These are phyloP conservation scores for Lepidothrix coronata DNA, from an alignment of 2,113 vertebrate species.

Conservation along the genomic window DNA sequence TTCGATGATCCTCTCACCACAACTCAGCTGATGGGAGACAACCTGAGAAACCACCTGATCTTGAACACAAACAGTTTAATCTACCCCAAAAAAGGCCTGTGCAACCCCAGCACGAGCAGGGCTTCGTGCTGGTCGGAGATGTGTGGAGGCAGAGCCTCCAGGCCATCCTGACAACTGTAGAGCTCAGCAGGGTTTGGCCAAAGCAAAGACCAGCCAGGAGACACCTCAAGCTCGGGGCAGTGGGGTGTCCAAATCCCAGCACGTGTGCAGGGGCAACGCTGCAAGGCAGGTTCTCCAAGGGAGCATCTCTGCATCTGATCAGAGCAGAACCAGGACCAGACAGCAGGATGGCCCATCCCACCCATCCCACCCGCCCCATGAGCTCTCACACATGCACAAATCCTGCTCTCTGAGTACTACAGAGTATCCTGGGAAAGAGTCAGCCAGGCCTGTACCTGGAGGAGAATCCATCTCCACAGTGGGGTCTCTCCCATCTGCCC, in stretches of 20 bases:
- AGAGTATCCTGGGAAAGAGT: not conserved
- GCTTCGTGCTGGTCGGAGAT: fast-evolving
- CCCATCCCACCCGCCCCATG: not conserved
- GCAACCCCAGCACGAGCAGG: not conserved
- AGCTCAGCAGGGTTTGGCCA: not conserved
- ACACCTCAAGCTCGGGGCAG: not conserved
- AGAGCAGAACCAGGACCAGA: not conserved
- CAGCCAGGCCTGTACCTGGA: not conserved
- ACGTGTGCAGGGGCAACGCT: fast-evolving
- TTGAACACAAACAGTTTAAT: fast-evolving
- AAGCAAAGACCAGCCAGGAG: not conserved
- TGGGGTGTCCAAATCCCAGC: not conserved
- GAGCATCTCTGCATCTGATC: not conserved
- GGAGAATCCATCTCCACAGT: not conserved
- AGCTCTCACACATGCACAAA: not conserved
- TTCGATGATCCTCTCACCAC: not conserved
- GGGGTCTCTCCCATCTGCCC: not conserved
- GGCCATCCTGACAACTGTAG: fast-evolving
- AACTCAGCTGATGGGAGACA: not conserved
- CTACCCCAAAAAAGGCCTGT: not conserved
- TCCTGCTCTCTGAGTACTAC: not conserved
- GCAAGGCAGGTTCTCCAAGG: not conserved
- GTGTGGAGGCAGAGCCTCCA: fast-evolving
- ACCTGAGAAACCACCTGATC: not conserved
- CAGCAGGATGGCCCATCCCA: not conserved